phyloP scores from a whole-genome alignment of 2,797 vertebrate species.

The Enoplosus armatus region DNA sequence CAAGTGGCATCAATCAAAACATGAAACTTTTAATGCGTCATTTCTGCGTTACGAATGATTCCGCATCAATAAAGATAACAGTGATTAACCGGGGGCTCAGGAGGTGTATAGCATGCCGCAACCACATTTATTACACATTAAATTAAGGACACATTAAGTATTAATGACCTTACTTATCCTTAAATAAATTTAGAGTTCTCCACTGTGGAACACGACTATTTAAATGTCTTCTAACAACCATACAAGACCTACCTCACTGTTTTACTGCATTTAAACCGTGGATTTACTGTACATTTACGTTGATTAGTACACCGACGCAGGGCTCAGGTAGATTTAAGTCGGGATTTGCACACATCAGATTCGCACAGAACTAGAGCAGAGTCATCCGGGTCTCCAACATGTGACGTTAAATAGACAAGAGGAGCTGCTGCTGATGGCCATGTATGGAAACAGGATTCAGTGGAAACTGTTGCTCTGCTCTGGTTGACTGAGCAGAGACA shows the following conservation, averaged over 20 bases:
- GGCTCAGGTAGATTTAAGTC: neutral
- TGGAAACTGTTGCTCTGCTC: conserved; percentile 10
- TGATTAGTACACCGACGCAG: neutral
- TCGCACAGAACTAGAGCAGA: neutral
- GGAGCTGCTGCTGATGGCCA: conserved; percentile 8
- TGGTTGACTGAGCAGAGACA: conserved; percentile 18
- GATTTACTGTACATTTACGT: neutral
- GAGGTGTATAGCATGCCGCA: neutral
- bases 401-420: neutral
- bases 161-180: neutral
- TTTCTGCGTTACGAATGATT: neutral
- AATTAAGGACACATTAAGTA: too few relatives aligned
- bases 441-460: conserved; percentile 3
- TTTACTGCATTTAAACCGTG: neutral
- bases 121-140: too few relatives aligned
- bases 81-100: too few relatives aligned
- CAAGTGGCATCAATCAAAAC: neutral
- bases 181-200: too few relatives aligned
- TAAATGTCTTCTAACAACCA: neutral
- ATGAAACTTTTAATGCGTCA: too few relatives aligned
- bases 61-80: neutral
- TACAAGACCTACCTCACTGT: neutral
- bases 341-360: neutral
- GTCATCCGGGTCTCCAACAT: neutral
- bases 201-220: neutral